phyloP scores from a whole-genome alignment of 2,888 invertebrate genomes.

The Melanargia galathea region DNA sequence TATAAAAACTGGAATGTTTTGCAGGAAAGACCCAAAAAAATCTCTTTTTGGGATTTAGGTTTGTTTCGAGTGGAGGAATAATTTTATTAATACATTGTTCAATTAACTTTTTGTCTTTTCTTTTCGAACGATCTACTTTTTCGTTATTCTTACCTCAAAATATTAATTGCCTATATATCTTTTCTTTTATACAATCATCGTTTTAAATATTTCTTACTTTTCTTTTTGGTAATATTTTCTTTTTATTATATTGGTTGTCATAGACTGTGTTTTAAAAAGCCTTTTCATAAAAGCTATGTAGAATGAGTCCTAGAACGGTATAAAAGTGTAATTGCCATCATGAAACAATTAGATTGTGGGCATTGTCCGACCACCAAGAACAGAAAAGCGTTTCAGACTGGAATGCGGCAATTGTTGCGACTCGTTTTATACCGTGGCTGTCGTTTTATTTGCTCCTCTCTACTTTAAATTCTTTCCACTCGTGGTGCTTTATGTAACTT shows the following conservation, averaged over 20 bases:
- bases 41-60: not conserved
- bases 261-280: not conserved
- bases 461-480: slow-evolving; percentile 73
- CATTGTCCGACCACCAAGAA: slow-evolving; percentile 47
- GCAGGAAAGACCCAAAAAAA: not conserved
- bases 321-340: slow-evolving; percentile 27
- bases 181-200: no score
- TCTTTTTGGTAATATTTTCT: not conserved
- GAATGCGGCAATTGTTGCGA: slow-evolving; percentile 75
- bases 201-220: no score
- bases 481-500: slow-evolving; percentile 67
- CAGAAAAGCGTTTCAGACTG: slow-evolving; percentile 57
- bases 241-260: not conserved
- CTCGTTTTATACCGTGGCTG: slow-evolving; percentile 66
- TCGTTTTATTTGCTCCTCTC: slow-evolving; percentile 68
- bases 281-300: not conserved
- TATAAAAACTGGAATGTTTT: slow-evolving; percentile 18
- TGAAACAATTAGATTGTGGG: slow-evolving; percentile 33
- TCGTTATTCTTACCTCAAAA: no score
- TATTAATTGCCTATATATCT: no score
- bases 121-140: not conserved
- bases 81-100: no score
- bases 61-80: not conserved
- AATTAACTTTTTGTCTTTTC: not conserved
- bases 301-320: slow-evolving; percentile 5